phyloP scores from a whole-genome alignment of 2,888 invertebrate species.

The Spodoptera littoralis region DNA sequence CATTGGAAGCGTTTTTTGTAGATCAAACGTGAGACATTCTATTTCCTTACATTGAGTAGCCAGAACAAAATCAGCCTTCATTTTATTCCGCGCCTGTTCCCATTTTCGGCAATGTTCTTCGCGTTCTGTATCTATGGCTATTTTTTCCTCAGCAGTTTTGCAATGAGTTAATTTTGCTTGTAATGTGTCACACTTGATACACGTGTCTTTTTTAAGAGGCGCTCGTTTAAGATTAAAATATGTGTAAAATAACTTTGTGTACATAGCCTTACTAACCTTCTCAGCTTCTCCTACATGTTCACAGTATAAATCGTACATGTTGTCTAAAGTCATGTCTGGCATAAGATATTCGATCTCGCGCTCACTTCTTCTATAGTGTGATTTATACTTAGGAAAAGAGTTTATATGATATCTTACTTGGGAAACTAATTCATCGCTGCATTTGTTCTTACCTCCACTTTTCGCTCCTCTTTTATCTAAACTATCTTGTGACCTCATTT shows the following conservation, averaged over 20 bases:
- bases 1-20: no score
- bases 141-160: no score
- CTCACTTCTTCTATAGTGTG: conserved; percentile 32
- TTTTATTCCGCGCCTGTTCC: no score
- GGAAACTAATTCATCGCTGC: conserved; percentile 29
- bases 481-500: conserved; percentile 31
- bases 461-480: conserved; percentile 38
- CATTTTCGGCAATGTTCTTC: no score
- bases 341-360: conserved; percentile 33
- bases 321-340: conserved; percentile 39
- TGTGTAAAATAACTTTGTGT: conserved; percentile 34
- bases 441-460: conserved; percentile 38
- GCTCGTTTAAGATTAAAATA: conserved; percentile 14
- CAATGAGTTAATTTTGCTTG: no score
- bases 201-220: no score
- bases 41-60: no score
- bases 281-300: conserved; percentile 33
- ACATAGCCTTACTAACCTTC: conserved; percentile 26
- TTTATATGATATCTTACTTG: conserved; percentile 40
- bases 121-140: no score
- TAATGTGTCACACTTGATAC: no score
- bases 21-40: no score
- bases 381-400: conserved; percentile 35
- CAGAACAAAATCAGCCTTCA: no score
- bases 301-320: conserved; percentile 34